Evolutionary conservation across 2,888 invertebrate species (phyloP), one percentile per base, ranked within the genome.

Genomic region (Caenorhabditis sp.): DNA sequence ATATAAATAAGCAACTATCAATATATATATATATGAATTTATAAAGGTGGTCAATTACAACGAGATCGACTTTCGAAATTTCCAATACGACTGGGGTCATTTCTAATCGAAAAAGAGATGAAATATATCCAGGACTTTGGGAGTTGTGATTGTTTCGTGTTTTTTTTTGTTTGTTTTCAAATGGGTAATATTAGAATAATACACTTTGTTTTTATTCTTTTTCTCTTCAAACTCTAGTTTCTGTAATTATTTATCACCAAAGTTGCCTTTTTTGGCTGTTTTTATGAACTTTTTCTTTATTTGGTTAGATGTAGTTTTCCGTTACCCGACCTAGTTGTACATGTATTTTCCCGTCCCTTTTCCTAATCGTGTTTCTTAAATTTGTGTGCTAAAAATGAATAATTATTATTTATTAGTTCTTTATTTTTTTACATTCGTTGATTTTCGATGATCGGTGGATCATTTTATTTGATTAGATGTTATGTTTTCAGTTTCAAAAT

Each of bases 1-100:
- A 17, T n/a, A 53, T 21, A 6, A 21, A 1, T 21, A 21, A 4
- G 31, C 49, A 19, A 27, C 24, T 12, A 37, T 10, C 1, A 12
- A 21, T 5, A 17, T 27, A n/a, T 24, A 31, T 24, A n/a, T n/a
- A n/a, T n/a, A n/a, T n/a, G n/a, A n/a, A n/a, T 27, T 12, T 17
- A 62, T 77, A 37, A 58, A 77, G 77, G 81, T 86, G 12, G 80
- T 87, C 36, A 84, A 87, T 58, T 83, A 85, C 62, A 85, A 86
- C 78, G 86, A 86, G 23, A 79, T 86, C 54, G 84, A 86, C 65
- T 79, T 81, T 58, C 79, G 85, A 17, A 84, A 84, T 66, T 76
- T 79, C 21, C 83, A 79, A 58, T 82, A 77, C 67, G 86, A 86
- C 58, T 86, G 84, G 84, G 80, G 80, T 58, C 83, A 85, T 62